phyloP scores from a whole-genome alignment of 2,888 invertebrate species.

The Cybosia mesomella region DNA sequence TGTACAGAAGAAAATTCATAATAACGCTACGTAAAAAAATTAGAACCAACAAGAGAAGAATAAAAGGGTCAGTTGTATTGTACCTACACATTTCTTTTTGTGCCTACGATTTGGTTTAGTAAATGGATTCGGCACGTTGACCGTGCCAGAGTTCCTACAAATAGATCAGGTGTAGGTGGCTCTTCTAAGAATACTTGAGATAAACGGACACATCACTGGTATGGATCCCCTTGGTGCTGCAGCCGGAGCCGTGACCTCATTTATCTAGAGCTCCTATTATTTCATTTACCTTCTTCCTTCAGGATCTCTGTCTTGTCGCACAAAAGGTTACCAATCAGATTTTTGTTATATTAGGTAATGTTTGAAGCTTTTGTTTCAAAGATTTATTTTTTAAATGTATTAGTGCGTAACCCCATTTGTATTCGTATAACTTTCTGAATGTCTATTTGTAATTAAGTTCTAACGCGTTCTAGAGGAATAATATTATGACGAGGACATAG shows the following conservation, averaged over 20 bases:
- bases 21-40: too few species aligned
- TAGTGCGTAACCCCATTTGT: too few species aligned
- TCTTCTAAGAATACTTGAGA: conserved; percentile 75
- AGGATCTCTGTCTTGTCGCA: conserved; percentile 33
- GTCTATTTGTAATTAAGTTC: too few species aligned
- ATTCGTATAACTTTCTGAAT: too few species aligned
- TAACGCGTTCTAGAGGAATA: neutral
- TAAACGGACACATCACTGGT: conserved; percentile 55
- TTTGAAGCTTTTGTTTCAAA: neutral
- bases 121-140: conserved; percentile 68
- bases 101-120: conserved; percentile 43
- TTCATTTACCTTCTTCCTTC: conserved; percentile 47
- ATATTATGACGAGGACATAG: neutral
- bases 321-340: conserved; percentile 11
- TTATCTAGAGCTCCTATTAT: conserved; percentile 51
- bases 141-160: conserved; percentile 72
- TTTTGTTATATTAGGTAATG: neutral
- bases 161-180: conserved; percentile 80
- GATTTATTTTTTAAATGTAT: too few species aligned
- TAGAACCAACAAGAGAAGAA: neutral
- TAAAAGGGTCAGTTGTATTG: neutral
- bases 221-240: conserved; percentile 46
- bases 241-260: conserved; percentile 52
- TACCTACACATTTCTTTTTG: conserved; percentile 25
- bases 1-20: too few species aligned